phyloP scores from a whole-genome alignment of 2,113 vertebrate species.

The Sturnira hondurensis region DNA sequence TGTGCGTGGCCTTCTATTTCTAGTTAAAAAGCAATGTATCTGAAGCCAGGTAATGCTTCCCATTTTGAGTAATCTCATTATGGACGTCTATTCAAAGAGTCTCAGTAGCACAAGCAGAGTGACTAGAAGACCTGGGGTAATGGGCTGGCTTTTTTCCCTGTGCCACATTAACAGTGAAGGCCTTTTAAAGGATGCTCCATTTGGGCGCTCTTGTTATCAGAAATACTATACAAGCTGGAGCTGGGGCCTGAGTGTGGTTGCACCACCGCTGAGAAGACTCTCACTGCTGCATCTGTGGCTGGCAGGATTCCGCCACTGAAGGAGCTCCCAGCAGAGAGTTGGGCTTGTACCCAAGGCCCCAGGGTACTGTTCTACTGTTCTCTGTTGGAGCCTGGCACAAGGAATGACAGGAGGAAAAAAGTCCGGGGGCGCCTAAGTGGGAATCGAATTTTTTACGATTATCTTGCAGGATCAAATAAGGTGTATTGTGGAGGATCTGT shows the following conservation, averaged over 20 bases:
- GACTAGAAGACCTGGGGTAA: constrained; percentile 68
- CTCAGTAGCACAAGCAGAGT: constrained; percentile 63
- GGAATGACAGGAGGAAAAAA: accelerated
- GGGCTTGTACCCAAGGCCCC: not conserved
- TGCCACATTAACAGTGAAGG: constrained; percentile 74
- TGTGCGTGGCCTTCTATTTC: constrained; percentile 50
- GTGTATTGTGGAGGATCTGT: not conserved
- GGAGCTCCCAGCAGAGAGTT: not conserved
- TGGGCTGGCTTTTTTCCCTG: constrained; percentile 68
- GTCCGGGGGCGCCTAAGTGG: not conserved
- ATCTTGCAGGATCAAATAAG: not conserved
- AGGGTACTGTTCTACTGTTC: not conserved
- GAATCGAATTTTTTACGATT: accelerated
- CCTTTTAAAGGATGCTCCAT: constrained; percentile 74
- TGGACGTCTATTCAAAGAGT: constrained; percentile 73
- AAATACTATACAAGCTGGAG: constrained; percentile 67
- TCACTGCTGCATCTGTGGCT: constrained; percentile 57
- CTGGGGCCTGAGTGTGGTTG: constrained; percentile 24
- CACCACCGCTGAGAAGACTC: constrained; percentile 47
- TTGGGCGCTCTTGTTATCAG: constrained; percentile 63
- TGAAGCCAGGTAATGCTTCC: constrained; percentile 77
- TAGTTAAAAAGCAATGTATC: constrained; percentile 75
- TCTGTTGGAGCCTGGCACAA: not conserved
- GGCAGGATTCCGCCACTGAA: constrained; percentile 38
- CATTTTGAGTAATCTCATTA: constrained; percentile 78